Evolutionary conservation across 2,888 invertebrate genomes (phyloP), one percentile per base, ranked within the genome.

Genomic region (Rhorus exstirpatorius): DNA sequence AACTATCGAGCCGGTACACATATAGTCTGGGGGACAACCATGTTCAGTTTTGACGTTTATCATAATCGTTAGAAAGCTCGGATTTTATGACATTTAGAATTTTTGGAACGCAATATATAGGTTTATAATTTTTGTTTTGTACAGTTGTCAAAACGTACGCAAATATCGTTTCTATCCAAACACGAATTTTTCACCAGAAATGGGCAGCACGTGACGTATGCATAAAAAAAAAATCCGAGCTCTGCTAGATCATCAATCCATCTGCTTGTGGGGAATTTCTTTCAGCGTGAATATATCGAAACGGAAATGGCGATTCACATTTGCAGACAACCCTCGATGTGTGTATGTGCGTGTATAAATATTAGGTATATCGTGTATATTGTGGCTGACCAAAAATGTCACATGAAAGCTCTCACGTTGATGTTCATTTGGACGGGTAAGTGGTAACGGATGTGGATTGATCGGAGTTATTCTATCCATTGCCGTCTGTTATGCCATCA

Each of bases 401-500:
- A 51, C 63, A 44, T 12, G 78, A 51, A 21, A 51, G 65, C 55
- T 78, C 65, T 71, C 70, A 24, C 70, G 63, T 65, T 70, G 65
- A 60, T 55, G 67, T 81, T 72, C 58, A 75, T 82, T 70, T 58
- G 61, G 63, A 70, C 70, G 63, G 38, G 44, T 21, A 53, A 74
- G 65, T 58, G 70, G 70, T 82, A 79, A 82, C 74, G 78, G 75
- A 79, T 75, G 78, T 78, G 46, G 74, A 82, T 82, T 70, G 82
- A 82, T 75, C 75, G 74, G 24, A 35, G 58, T 51, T 70, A 58
- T 49, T 35, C 35, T 53, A 44, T 53, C 46, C 24, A 17, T 35
- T 60, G 65, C 38, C 65, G 46, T 75, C 51, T 58, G 58, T 70
- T 79, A 41, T 60, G 17, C 63, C 68, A 75, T 79, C 74, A 53